These are phyloP conservation scores for Aplocera efformata DNA, from an alignment of 2,888 invertebrate species.

Conservation along the genomic window DNA sequence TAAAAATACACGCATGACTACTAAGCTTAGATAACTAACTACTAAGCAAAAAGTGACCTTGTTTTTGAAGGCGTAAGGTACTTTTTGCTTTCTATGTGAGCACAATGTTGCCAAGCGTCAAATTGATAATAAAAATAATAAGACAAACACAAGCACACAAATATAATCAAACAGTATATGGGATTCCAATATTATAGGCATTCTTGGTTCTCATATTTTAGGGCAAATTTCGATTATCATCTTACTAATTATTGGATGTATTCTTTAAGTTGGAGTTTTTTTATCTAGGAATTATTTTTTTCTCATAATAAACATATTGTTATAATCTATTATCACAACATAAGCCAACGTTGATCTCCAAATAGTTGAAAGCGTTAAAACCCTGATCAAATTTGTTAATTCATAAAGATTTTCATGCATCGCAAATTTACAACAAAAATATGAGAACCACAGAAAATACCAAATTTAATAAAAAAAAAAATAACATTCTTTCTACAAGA, in stretches of 20 bases:
- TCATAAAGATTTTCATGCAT: too few relatives aligned
- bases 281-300: too few relatives aligned
- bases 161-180: constrained; percentile 21
- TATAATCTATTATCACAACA: too few relatives aligned
- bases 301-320: too few relatives aligned
- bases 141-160: constrained; percentile 74
- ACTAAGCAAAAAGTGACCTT: constrained; percentile 68
- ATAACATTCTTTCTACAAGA: not conserved
- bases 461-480: not conserved
- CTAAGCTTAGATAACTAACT: constrained; percentile 68
- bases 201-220: constrained; percentile 36
- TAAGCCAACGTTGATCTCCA: too few relatives aligned
- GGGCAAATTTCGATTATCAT: constrained; percentile 18
- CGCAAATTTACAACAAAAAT: constrained; percentile 1
- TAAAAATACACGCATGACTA: constrained; percentile 63
- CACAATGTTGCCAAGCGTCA: constrained; percentile 81
- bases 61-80: constrained; percentile 33
- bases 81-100: constrained; percentile 73
- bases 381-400: too few relatives aligned
- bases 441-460: constrained; percentile 25
- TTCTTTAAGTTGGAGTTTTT: too few relatives aligned
- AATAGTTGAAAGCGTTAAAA: too few relatives aligned
- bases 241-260: too few relatives aligned
- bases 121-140: constrained; percentile 76
- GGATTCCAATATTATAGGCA: constrained; percentile 12